These are phyloP conservation scores for Circaetus gallicus DNA, from an alignment of 2,113 vertebrate genomes.

Conservation along the genomic window DNA sequence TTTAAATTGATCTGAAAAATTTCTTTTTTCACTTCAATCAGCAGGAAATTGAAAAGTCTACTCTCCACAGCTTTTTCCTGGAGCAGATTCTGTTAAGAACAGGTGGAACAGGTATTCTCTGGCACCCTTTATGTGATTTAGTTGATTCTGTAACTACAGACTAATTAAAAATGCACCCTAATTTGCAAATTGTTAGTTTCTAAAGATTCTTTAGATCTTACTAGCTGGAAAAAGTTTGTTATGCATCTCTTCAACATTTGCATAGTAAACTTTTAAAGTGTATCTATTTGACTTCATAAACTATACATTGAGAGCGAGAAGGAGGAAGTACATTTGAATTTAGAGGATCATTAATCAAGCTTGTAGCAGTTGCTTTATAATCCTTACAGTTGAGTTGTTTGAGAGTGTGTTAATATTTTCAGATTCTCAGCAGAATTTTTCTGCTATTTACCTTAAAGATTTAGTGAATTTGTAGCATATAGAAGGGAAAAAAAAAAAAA, in stretches of 20 bases:
- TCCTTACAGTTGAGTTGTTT: not conserved
- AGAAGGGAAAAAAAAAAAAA: not conserved
- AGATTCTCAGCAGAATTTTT: not conserved
- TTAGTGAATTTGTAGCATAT: not conserved
- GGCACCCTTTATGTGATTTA: not conserved
- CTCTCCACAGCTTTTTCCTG: not conserved
- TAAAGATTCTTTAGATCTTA: not conserved
- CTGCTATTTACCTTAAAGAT: not conserved
- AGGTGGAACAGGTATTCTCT: not conserved
- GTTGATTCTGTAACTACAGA: not conserved
- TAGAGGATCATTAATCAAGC: not conserved
- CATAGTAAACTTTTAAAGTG: not conserved
- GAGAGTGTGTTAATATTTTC: not conserved
- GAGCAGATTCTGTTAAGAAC: not conserved
- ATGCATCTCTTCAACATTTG: not conserved
- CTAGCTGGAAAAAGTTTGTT: not conserved
- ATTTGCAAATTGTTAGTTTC: not conserved
- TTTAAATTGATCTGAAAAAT: not conserved
- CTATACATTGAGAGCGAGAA: not conserved
- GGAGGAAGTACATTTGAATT: not conserved
- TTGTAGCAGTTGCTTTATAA: not conserved
- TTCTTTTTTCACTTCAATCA: not conserved
- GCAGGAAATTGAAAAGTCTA: not conserved
- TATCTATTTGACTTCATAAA: not conserved
- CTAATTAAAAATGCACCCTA: not conserved